Percentiles rank a stretch among this genome's conserved stretches.
These are phyloP conservation scores for Amphipoea lucens DNA, from an alignment of 2,888 invertebrate species.

Conservation along the genomic window DNA sequence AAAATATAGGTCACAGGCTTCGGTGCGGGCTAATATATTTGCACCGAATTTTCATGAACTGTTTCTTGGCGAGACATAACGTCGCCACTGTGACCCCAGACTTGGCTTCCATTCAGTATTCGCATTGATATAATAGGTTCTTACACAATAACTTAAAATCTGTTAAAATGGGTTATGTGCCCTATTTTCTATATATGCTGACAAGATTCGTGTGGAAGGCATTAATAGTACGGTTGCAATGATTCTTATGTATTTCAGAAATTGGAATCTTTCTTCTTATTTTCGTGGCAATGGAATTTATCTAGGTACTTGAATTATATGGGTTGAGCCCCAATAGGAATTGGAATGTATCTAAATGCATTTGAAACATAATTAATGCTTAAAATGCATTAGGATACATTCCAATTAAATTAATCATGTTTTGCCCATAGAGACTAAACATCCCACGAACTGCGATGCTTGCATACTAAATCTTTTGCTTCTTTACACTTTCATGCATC, in stretches of 20 bases:
- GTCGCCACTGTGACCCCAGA: slow-evolving; percentile 64
- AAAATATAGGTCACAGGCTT: slow-evolving; percentile 52
- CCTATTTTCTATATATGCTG: slow-evolving; percentile 20
- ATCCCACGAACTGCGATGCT: too few relatives aligned
- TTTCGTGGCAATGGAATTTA: neutral
- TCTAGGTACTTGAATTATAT: neutral
- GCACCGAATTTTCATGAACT: slow-evolving; percentile 53
- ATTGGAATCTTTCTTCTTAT: too few relatives aligned
- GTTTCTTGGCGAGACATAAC: slow-evolving; percentile 65
- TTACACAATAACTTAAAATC: slow-evolving; percentile 44
- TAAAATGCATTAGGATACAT: too few relatives aligned
- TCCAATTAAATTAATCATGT: neutral
- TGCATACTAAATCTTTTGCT: too few relatives aligned
- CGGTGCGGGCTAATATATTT: slow-evolving; percentile 31
- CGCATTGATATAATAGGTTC: slow-evolving; percentile 43
- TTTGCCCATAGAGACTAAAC: neutral
- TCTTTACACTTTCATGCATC: neutral
- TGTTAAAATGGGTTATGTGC: slow-evolving; percentile 11
- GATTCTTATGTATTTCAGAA: neutral
- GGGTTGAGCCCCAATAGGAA: neutral
- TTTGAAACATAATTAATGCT: neutral
- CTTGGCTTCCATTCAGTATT: slow-evolving; percentile 60
- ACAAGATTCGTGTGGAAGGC: neutral
- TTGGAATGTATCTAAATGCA: neutral
- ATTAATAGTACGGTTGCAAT: neutral